Evolutionary conservation across 2,113 vertebrate genomes (phyloP).

Genomic region (Nematolebias whitei): DNA sequence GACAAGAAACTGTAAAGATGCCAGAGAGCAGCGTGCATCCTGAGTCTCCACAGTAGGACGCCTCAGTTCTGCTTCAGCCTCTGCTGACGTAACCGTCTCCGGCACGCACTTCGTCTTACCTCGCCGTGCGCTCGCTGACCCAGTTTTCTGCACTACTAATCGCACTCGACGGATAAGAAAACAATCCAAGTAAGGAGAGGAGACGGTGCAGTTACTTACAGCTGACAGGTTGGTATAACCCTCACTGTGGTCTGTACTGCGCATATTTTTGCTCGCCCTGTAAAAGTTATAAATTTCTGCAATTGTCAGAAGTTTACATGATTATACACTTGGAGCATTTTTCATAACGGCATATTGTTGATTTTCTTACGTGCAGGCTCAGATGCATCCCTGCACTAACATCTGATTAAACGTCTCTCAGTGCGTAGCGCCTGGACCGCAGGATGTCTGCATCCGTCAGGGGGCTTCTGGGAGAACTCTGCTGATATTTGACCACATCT

Average conservation of each 20-base stretch:
- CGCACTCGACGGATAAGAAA: not conserved
- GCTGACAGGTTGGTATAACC: not conserved
- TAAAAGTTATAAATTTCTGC: no score
- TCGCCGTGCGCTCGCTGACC: slow-evolving; percentile 49
- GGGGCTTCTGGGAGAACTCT: no score
- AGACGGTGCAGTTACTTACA: slow-evolving; percentile 15
- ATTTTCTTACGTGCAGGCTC: no score
- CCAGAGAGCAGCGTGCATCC: slow-evolving; percentile 36
- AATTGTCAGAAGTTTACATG: no score
- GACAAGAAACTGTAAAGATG: not conserved
- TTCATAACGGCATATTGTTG: no score
- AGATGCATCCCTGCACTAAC: no score
- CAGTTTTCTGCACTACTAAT: slow-evolving; percentile 42
- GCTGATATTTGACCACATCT: no score
- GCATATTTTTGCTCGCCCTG: no score
- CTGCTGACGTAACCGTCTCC: slow-evolving; percentile 28
- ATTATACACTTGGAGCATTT: no score
- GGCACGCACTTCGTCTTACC: slow-evolving; percentile 16
- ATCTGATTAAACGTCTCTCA: no score
- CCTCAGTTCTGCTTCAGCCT: slow-evolving; percentile 31
- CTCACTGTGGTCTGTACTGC: not conserved
- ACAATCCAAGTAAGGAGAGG: not conserved
- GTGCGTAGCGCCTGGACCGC: no score
- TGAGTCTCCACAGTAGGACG: slow-evolving; percentile 16
- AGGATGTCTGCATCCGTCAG: no score